These are phyloP conservation scores for Drosophila athabasca DNA, from an alignment of 1,140 invertebrate genomes.

Conservation along the genomic window DNA sequence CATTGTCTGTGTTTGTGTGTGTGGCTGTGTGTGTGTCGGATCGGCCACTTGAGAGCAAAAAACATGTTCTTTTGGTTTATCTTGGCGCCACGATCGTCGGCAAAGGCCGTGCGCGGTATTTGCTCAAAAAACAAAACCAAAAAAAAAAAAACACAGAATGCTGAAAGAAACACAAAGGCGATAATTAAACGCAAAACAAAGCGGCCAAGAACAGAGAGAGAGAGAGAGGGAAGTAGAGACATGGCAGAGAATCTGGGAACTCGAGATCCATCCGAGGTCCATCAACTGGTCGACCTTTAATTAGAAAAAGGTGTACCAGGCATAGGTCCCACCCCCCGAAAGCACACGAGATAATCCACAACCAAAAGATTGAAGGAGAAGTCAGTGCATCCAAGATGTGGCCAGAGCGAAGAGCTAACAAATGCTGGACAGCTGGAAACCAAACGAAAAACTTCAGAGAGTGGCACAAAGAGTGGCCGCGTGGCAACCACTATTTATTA, in stretches of 20 bases:
- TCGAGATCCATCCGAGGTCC: constrained; percentile 42
- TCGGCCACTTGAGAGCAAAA: constrained; percentile 77
- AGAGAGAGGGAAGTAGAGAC: background rate
- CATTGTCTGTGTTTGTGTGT: constrained; percentile 33
- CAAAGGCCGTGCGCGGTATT: constrained; percentile 63
- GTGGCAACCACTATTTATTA: constrained; percentile 61
- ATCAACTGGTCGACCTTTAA: constrained; percentile 74
- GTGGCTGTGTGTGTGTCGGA: constrained; percentile 9
- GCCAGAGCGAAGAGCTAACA: constrained; percentile 21
- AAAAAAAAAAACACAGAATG: constrained; percentile 11
- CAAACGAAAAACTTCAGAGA: no score
- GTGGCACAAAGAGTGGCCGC: background rate
- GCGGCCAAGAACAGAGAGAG: constrained; percentile 58
- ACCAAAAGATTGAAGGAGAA: constrained; percentile 1
- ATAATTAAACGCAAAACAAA: constrained; percentile 81
- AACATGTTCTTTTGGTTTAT: constrained; percentile 81
- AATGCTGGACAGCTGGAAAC: no score
- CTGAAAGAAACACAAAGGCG: constrained; percentile 67
- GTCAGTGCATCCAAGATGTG: constrained; percentile 13
- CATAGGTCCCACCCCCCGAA: background rate
- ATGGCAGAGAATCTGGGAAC: constrained; percentile 10
- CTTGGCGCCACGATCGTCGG: constrained; percentile 78
- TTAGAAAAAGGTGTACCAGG: constrained; percentile 67
- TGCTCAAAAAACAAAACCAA: constrained; percentile 53
- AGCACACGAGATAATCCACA: no score